These are phyloP conservation scores for Autographa pulchrina DNA, from an alignment of 2,888 invertebrate species.

Conservation along the genomic window DNA sequence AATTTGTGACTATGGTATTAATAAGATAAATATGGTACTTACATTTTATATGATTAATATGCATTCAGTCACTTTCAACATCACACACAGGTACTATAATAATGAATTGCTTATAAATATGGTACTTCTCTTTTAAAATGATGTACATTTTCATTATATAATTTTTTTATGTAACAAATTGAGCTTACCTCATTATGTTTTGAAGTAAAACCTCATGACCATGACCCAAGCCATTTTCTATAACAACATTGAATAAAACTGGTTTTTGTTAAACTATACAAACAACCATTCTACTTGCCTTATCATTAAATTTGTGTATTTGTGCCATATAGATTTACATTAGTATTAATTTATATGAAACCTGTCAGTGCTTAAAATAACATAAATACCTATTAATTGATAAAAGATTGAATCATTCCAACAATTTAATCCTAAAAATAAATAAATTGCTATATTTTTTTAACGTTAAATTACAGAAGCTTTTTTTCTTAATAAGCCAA, in stretches of 20 bases:
- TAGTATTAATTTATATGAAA: conserved; percentile 8
- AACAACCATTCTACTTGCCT: conserved; percentile 27
- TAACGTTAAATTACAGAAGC: neutral
- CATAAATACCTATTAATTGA: neutral
- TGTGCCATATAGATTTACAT: conserved; percentile 15
- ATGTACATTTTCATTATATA: too few species aligned
- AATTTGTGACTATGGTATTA: too few species aligned
- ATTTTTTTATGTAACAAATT: neutral
- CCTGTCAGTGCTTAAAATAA: neutral
- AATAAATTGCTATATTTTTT: neutral
- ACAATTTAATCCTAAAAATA: neutral
- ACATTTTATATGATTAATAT: too few species aligned
- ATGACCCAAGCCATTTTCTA: conserved; percentile 73
- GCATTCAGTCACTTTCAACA: too few species aligned
- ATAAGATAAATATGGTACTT: too few species aligned
- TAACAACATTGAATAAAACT: conserved; percentile 62
- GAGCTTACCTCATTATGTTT: conserved; percentile 28
- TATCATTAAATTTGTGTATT: conserved; percentile 24
- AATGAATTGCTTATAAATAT: too few species aligned
- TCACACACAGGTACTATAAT: too few species aligned
- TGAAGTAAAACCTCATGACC: conserved; percentile 56
- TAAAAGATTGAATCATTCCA: neutral
- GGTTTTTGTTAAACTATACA: conserved; percentile 56
- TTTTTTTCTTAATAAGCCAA: too few species aligned
- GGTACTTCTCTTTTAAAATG: too few species aligned